phyloP scores from a whole-genome alignment of 1,140 invertebrate species.

The Drosophila nannoptera region DNA sequence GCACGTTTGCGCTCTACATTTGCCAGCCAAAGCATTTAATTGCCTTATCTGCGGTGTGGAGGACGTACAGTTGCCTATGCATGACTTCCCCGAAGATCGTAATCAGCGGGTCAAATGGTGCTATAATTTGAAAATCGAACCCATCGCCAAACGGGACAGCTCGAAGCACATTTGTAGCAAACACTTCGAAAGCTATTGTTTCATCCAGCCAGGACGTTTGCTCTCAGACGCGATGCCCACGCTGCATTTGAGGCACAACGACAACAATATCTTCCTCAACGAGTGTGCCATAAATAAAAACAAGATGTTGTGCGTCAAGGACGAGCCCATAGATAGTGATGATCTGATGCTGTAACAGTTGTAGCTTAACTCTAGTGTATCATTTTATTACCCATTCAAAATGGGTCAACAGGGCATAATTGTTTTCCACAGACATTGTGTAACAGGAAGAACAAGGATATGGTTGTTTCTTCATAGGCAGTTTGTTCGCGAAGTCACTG shows the following conservation, averaged over 20 bases:
- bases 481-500: too few species aligned
- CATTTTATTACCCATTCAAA: slow-evolving; percentile 9
- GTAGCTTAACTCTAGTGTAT: slow-evolving; percentile 10
- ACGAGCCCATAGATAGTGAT: slow-evolving; percentile 57
- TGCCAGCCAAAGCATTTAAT: slow-evolving; percentile 34
- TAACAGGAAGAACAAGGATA: background rate
- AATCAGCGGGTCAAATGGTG: slow-evolving; percentile 67
- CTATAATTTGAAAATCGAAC: slow-evolving; percentile 66
- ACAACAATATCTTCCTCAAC: slow-evolving; percentile 65
- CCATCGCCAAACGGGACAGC: slow-evolving; percentile 63
- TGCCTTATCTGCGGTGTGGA: slow-evolving; percentile 56
- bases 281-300: slow-evolving; percentile 43
- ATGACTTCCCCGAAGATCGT: slow-evolving; percentile 58
- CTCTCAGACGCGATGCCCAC: slow-evolving; percentile 57
- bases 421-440: background rate
- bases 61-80: slow-evolving; percentile 47
- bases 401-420: background rate
- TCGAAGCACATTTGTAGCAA: slow-evolving; percentile 59
- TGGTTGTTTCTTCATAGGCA: too few species aligned
- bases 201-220: slow-evolving; percentile 39
- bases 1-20: slow-evolving; percentile 51
- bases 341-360: slow-evolving; percentile 53
- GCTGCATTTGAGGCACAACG: slow-evolving; percentile 53
- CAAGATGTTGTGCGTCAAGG: slow-evolving; percentile 46
- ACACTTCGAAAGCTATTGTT: slow-evolving; percentile 62